Percentiles rank a stretch among this genome's conserved stretches.
phyloP scores from a whole-genome alignment of 2,888 invertebrate species.

The Emesis furor region DNA sequence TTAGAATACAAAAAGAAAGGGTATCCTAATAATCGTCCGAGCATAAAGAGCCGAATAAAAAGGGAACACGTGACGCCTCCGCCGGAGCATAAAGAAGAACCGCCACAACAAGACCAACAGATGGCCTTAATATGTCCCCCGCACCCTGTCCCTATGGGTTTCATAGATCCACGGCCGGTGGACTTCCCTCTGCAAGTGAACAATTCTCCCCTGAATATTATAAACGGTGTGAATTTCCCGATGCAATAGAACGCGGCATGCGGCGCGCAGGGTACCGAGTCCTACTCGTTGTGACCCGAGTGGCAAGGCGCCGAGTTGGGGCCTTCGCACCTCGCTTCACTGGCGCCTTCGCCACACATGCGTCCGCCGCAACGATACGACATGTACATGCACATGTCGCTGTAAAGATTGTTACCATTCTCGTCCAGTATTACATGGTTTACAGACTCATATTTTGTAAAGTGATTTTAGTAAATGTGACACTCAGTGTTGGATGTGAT shows the following conservation, averaged over 20 bases:
- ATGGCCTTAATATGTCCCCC: conserved; percentile 93
- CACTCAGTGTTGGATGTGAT: conserved; percentile 56
- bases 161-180: conserved; percentile 94
- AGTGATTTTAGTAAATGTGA: conserved; percentile 58
- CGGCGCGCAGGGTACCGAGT: conserved; percentile 82
- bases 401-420: conserved; percentile 80
- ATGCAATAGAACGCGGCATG: conserved; percentile 93
- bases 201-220: conserved; percentile 94
- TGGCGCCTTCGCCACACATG: conserved; percentile 71
- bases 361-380: conserved; percentile 77
- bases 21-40: conserved; percentile 96
- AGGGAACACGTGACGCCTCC: conserved; percentile 94
- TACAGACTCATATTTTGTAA: conserved; percentile 50
- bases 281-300: conserved; percentile 87
- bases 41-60: conserved; percentile 95
- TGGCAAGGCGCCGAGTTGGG: conserved; percentile 80
- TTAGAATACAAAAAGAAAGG: conserved; percentile 97
- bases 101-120: conserved; percentile 82
- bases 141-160: conserved; percentile 94
- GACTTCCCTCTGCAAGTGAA: conserved; percentile 94
- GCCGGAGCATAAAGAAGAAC: conserved; percentile 89
- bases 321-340: conserved; percentile 69
- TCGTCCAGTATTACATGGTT: conserved; percentile 75
- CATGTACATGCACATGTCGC: conserved; percentile 80
- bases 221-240: conserved; percentile 94